Conservation (phyloP, 92 coral and sea anemone species). For the Muricea muricata region DNA sequence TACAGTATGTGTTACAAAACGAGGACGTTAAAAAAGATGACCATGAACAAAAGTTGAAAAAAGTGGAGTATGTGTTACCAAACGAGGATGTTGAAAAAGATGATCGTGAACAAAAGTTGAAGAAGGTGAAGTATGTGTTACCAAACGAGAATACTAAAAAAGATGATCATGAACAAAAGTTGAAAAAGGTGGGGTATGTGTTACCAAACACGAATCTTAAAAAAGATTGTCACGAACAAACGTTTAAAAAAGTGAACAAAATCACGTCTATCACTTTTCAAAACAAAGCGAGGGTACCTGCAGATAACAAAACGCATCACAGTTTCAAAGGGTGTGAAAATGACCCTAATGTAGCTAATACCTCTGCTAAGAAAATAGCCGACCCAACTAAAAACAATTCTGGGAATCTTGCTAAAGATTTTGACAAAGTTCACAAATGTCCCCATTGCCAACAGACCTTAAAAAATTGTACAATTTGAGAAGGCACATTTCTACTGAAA, state of each 20-base stretch:
- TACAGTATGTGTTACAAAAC: conserved; percentile 35
- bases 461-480: background rate
- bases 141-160: no score
- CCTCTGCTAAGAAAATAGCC: background rate
- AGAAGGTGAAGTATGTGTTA: no score
- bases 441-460: conserved; percentile 1
- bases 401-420: background rate
- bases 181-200: no score
- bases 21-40: no score
- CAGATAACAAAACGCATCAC: background rate
- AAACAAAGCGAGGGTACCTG: background rate
- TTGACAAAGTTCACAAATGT: background rate
- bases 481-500: background rate
- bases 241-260: background rate
- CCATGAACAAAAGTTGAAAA: no score
- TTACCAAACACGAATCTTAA: background rate
- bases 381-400: background rate
- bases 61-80: no score
- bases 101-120: no score
- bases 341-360: background rate
- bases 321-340: background rate
- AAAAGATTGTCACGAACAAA: no score
- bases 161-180: no score
- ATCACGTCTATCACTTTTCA: background rate
- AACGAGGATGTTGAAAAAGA: no score